Conservation (phyloP, 1,140 invertebrate species). For the Amphibalanus amphitrite region DNA sequence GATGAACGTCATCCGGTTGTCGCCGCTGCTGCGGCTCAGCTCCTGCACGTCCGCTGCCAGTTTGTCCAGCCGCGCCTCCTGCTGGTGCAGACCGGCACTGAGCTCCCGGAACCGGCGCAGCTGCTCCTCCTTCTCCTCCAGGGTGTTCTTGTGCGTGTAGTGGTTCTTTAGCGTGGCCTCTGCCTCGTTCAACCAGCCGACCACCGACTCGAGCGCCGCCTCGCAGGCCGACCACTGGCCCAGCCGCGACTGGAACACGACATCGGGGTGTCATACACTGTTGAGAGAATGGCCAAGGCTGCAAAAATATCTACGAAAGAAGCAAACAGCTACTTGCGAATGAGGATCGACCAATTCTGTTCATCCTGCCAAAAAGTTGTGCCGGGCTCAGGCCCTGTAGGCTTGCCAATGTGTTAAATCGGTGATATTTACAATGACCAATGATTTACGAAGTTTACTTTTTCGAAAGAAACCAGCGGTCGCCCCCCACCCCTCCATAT, state of each 20-base stretch:
- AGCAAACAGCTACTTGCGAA: background rate
- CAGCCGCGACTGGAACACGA: constrained; percentile 63
- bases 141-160: constrained; percentile 58
- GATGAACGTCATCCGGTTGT: constrained; percentile 73
- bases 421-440: no score
- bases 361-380: no score
- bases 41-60: constrained; percentile 74
- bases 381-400: no score
- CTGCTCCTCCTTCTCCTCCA: constrained; percentile 81
- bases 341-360: no score
- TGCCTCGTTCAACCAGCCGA: constrained; percentile 66
- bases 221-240: constrained; percentile 85
- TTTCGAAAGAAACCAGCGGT: no score
- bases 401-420: no score
- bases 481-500: no score
- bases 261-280: constrained; percentile 51
- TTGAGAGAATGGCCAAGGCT: constrained; percentile 66
- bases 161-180: constrained; percentile 66
- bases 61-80: constrained; percentile 72
- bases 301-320: background rate
- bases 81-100: constrained; percentile 45
- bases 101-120: constrained; percentile 72
- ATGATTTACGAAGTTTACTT: no score
- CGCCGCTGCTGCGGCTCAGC: constrained; percentile 61
- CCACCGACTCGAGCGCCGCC: constrained; percentile 57